phyloP scores from a whole-genome alignment of 2,113 vertebrate species.

The Bufo gargarizans region DNA sequence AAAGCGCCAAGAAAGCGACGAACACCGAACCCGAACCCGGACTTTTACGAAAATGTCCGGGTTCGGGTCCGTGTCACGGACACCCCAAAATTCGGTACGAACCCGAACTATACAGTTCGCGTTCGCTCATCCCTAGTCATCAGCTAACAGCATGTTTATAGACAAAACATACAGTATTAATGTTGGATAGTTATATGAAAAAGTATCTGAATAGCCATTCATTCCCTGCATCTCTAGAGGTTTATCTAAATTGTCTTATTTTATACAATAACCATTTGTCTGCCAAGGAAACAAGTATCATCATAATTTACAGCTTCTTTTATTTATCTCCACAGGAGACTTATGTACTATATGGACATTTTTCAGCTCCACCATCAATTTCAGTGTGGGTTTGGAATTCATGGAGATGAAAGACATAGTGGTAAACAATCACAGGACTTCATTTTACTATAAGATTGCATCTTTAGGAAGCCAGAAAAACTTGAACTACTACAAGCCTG shows the following conservation, averaged over 20 bases:
- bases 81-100: no score
- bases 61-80: no score
- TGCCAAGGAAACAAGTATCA: neutral
- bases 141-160: neutral
- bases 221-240: neutral
- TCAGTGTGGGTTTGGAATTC: neutral
- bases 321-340: neutral
- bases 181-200: conserved; percentile 10
- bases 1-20: no score
- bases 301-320: neutral
- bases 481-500: no score
- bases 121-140: no score
- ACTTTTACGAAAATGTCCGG: no score
- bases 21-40: no score
- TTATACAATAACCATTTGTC: neutral
- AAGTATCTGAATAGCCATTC: neutral
- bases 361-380: neutral
- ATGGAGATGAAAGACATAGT: no score
- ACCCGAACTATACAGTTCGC: no score
- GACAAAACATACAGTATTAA: neutral
- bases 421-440: no score
- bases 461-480: no score
- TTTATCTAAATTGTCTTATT: neutral
- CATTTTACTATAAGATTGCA: no score
- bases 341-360: neutral